phyloP scores from a whole-genome alignment of 2,113 vertebrate species.

The Camelus bactrianus region DNA sequence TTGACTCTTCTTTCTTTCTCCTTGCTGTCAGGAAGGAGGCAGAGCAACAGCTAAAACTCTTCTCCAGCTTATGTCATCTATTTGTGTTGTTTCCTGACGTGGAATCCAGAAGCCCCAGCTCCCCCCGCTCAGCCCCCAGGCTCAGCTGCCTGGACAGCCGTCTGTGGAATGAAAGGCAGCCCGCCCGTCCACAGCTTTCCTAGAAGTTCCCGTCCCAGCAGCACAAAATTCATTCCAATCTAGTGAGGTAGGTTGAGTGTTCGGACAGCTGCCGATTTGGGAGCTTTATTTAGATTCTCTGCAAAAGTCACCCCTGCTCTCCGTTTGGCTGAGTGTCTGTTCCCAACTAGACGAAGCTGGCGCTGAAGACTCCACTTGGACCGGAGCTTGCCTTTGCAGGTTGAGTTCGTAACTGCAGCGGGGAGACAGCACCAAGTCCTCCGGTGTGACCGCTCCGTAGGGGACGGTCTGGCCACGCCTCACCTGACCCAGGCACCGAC shows the following conservation, averaged over 20 bases:
- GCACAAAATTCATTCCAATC: neutral
- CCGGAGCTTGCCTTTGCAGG: neutral
- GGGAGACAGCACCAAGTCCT: neutral
- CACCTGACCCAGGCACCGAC: neutral
- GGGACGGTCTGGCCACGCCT: neutral
- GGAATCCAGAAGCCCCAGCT: neutral
- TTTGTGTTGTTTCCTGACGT: neutral
- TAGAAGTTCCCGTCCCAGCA: neutral
- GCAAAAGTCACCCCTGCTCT: neutral
- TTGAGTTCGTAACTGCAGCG: neutral
- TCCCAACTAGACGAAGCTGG: neutral
- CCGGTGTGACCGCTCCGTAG: neutral
- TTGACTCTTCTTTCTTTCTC: neutral
- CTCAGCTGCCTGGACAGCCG: neutral
- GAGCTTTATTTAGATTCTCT: conserved; percentile 61
- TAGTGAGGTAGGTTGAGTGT: neutral
- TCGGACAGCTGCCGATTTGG: neutral
- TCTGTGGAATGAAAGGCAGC: neutral
- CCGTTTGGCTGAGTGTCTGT: neutral
- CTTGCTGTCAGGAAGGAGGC: neutral
- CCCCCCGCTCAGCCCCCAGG: neutral
- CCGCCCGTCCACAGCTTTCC: neutral
- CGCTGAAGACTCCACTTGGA: neutral
- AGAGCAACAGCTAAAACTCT: neutral
- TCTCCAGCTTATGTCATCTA: neutral